Evolutionary conservation across 2,888 invertebrate species (phyloP).

Genomic region (Hedychridium roseum): DNA sequence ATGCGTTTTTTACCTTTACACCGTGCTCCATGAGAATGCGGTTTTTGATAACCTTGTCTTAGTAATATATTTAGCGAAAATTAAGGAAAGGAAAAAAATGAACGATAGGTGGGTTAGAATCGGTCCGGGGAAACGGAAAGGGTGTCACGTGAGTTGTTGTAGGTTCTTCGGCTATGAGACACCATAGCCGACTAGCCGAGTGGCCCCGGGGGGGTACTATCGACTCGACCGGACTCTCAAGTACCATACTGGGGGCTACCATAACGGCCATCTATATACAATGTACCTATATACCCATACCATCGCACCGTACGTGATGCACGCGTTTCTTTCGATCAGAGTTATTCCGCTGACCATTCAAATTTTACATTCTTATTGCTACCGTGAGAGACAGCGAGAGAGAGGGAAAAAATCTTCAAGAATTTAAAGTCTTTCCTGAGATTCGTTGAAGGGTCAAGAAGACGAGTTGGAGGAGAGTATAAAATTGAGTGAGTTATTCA

Average conservation of each 20-base stretch:
- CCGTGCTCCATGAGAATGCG: too few relatives aligned
- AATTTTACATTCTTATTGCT: neutral
- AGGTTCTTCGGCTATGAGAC: conserved; percentile 35
- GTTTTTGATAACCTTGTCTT: too few relatives aligned
- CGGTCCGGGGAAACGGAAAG: too few relatives aligned
- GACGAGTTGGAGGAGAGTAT: too few relatives aligned
- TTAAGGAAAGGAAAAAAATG: conserved; percentile 1
- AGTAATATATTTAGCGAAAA: neutral
- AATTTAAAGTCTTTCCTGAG: too few relatives aligned
- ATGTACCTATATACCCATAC: conserved; percentile 19
- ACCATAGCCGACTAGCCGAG: conserved; percentile 31
- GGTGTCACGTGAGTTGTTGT: too few relatives aligned
- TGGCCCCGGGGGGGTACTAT: conserved; percentile 50
- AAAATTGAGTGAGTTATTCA: too few relatives aligned
- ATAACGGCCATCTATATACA: conserved; percentile 31
- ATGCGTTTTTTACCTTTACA: conserved; percentile 26
- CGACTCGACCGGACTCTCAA: conserved; percentile 50
- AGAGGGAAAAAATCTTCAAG: neutral
- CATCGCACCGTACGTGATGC: conserved; percentile 5
- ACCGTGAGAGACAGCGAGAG: neutral
- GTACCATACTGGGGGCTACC: conserved; percentile 49
- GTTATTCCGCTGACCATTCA: neutral
- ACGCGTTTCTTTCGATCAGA: conserved; percentile 8
- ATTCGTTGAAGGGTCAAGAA: too few relatives aligned
- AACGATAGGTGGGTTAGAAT: conserved; percentile 1